Evolutionary conservation across 2,113 vertebrate species (phyloP).

Genomic region (Aviceda subcristata): DNA sequence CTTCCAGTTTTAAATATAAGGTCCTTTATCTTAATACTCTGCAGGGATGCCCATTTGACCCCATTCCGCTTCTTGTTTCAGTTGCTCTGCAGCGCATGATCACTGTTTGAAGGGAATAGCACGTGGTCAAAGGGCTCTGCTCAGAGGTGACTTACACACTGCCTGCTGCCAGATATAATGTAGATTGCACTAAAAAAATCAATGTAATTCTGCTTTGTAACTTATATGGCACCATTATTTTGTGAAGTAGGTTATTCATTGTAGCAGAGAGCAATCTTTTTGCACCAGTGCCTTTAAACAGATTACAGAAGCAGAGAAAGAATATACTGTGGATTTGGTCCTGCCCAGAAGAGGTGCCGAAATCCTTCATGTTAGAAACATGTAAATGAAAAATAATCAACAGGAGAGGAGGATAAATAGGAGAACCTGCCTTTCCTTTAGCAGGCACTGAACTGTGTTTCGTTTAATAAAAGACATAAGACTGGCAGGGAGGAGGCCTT

Average conservation of each 20-base stretch:
- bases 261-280: neutral
- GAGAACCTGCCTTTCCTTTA: neutral
- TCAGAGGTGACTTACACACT: neutral
- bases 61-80: neutral
- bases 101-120: neutral
- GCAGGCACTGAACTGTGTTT: neutral
- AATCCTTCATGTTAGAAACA: neutral
- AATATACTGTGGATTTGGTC: neutral
- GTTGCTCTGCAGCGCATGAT: neutral
- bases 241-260: neutral
- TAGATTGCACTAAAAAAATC: neutral
- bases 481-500: neutral
- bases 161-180: neutral
- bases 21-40: constrained; percentile 13
- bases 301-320: neutral
- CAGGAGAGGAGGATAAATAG: neutral
- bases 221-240: neutral
- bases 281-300: neutral
- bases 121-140: neutral
- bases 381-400: neutral
- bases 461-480: neutral
- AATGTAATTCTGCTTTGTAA: constrained; percentile 10
- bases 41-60: neutral
- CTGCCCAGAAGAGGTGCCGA: neutral
- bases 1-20: constrained; percentile 36